Evolutionary conservation across 2,888 invertebrate species (phyloP).

Genomic region (Macrophya alboannulata): DNA sequence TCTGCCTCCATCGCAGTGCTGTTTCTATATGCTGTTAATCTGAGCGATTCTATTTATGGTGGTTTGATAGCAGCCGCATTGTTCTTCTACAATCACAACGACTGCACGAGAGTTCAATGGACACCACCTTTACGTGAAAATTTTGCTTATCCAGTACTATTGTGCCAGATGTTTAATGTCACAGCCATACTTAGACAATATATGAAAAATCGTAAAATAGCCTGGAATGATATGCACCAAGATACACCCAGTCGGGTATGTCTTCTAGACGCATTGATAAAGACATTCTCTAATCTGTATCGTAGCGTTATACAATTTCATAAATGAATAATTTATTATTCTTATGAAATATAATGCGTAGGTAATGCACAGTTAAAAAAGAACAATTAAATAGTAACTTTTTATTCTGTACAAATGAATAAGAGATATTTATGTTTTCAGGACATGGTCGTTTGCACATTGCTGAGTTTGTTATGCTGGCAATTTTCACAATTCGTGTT

Average conservation of each 20-base stretch:
- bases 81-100: slow-evolving; percentile 92
- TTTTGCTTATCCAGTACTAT: slow-evolving; percentile 91
- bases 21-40: slow-evolving; percentile 85
- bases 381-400: slow-evolving; percentile 61
- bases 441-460: slow-evolving; percentile 68
- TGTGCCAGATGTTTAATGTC: slow-evolving; percentile 88
- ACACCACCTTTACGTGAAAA: slow-evolving; percentile 93
- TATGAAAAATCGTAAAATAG: slow-evolving; percentile 26
- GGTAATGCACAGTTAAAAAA: not conserved
- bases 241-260: slow-evolving; percentile 48
- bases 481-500: slow-evolving; percentile 93
- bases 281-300: not conserved
- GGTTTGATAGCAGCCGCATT: slow-evolving; percentile 87
- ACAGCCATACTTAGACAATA: slow-evolving; percentile 74
- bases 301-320: not conserved
- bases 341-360: not conserved
- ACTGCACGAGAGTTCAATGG: slow-evolving; percentile 93
- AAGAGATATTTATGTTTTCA: slow-evolving; percentile 65
- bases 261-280: not conserved
- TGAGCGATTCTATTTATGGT: slow-evolving; percentile 88
- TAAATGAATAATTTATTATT: not conserved
- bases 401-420: not conserved
- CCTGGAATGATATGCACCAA: slow-evolving; percentile 42
- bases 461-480: slow-evolving; percentile 85
- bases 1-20: slow-evolving; percentile 87